Conservation (phyloP, 2,113 vertebrate species). For the Nesoenas mayeri region DNA sequence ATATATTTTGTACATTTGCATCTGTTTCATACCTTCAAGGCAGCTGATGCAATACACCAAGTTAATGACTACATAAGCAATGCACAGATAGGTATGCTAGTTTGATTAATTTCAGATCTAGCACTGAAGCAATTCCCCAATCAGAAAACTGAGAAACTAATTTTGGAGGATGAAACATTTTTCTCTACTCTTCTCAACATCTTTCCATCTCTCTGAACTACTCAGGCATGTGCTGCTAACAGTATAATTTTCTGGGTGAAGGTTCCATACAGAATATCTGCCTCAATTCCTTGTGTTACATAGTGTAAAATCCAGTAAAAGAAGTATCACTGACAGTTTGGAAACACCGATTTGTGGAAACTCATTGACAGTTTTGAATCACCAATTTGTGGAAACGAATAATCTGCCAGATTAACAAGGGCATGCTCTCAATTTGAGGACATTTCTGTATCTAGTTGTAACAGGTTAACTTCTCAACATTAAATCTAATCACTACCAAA, state of each 20-base stretch:
- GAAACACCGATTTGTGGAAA: not conserved
- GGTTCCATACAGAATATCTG: not conserved
- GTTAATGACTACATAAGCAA: constrained; percentile 10
- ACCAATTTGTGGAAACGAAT: not conserved
- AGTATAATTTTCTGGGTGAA: not conserved
- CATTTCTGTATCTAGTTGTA: not conserved
- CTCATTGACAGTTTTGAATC: no score
- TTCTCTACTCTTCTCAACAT: not conserved
- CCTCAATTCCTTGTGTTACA: not conserved
- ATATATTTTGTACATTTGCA: constrained; percentile 24
- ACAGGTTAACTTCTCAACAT: not conserved
- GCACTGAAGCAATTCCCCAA: not conserved
- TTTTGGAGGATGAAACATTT: not conserved
- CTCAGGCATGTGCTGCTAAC: not conserved
- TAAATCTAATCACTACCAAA: not conserved
- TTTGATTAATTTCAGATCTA: constrained; percentile 14
- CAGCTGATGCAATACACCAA: not conserved
- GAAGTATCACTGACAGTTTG: not conserved
- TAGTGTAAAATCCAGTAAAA: not conserved
- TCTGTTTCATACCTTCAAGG: not conserved
- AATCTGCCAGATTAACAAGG: not conserved
- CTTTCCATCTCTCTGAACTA: not conserved
- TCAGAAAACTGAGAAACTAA: not conserved
- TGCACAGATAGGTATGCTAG: not conserved
- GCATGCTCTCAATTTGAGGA: not conserved